phyloP scores from a whole-genome alignment of 2,888 invertebrate genomes.

The Willowsia nigromaculata region DNA sequence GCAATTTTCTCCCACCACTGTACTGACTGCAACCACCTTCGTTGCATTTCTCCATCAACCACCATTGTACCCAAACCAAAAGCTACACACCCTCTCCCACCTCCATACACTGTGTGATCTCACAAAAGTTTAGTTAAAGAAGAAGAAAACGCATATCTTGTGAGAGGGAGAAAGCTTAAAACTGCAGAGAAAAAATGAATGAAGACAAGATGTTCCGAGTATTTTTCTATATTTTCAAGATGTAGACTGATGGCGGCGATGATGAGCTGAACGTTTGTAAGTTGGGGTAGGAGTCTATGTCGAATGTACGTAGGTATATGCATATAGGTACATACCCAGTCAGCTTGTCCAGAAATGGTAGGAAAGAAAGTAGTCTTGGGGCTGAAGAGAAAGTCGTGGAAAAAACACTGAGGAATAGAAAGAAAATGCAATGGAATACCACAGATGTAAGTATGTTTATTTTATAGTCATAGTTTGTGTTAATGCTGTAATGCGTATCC shows the following conservation, averaged over 20 bases:
- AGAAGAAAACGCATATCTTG: neutral
- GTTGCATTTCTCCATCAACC: neutral
- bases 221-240: slow-evolving; percentile 8
- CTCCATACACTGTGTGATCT: neutral
- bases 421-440: neutral
- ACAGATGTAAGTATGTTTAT: neutral
- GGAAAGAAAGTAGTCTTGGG: neutral
- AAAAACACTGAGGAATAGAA: slow-evolving; percentile 24
- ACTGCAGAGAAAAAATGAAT: slow-evolving; percentile 44
- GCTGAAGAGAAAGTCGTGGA: slow-evolving; percentile 49
- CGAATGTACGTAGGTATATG: too few species aligned
- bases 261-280: slow-evolving; percentile 43
- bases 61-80: neutral
- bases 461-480: neutral
- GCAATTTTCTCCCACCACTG: slow-evolving; percentile 56
- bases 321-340: neutral
- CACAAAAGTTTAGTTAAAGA: slow-evolving; percentile 21
- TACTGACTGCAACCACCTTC: slow-evolving; percentile 6
- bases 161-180: neutral
- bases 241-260: slow-evolving; percentile 53
- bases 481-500: neutral
- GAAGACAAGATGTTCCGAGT: slow-evolving; percentile 64
- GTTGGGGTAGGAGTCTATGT: slow-evolving; percentile 17
- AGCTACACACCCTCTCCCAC: slow-evolving; percentile 16
- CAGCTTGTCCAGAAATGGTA: slow-evolving; percentile 5